Evolutionary conservation across 2,797 vertebrate species (phyloP).

Genomic region (Lithobates sylvaticus): DNA sequence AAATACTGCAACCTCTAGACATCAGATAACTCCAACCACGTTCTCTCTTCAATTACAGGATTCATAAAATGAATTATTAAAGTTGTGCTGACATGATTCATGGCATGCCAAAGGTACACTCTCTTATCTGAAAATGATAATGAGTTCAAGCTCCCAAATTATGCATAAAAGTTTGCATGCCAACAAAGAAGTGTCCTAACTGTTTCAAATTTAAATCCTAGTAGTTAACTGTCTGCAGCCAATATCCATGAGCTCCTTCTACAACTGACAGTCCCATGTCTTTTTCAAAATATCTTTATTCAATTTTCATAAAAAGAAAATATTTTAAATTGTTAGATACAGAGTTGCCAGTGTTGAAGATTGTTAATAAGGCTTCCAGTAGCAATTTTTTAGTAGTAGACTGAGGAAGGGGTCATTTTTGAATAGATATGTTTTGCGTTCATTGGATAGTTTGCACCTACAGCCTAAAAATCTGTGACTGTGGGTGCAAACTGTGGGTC

Average conservation of each 20-base stretch:
- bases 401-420: too few relatives aligned
- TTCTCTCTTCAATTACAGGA: conserved; percentile 7
- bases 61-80: conserved; percentile 2
- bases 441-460: too few relatives aligned
- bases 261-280: background rate
- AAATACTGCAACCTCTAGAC: background rate
- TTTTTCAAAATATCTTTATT: background rate
- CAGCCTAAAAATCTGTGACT: too few relatives aligned
- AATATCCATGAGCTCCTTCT: background rate
- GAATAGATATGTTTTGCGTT: too few relatives aligned
- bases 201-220: background rate
- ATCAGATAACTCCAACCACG: background rate
- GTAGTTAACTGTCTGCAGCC: background rate
- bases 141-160: conserved; percentile 10
- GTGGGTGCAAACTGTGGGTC: too few relatives aligned
- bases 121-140: conserved; percentile 9
- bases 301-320: background rate
- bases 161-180: conserved; percentile 1
- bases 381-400: too few relatives aligned
- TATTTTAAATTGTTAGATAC: too few relatives aligned
- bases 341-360: too few relatives aligned
- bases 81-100: conserved; percentile 7
- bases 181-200: background rate
- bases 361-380: too few relatives aligned
- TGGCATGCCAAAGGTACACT: background rate